Percentiles rank a stretch among this genome's conserved stretches.
Conservation (phyloP, 2,888 invertebrate species). For the Tubulanus polymorphus region DNA sequence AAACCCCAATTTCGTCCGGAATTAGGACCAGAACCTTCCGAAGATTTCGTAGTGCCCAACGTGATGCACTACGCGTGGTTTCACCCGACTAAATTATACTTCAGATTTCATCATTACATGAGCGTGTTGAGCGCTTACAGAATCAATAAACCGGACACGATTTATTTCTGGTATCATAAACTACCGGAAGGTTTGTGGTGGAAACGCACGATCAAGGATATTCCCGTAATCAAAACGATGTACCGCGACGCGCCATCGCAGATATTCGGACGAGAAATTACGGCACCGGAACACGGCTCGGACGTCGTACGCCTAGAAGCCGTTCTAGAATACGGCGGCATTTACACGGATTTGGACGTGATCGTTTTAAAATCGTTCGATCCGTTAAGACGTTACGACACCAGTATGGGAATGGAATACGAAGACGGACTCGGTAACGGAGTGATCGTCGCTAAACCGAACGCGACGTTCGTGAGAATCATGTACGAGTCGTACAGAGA, state of each 20-base stretch:
- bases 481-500: constrained; percentile 21
- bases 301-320: constrained; percentile 45
- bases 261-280: constrained; percentile 31
- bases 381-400: constrained; percentile 13
- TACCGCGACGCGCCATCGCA: constrained; percentile 25
- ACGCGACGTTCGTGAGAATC: constrained; percentile 20
- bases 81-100: constrained; percentile 5
- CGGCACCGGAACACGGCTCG: constrained; percentile 36
- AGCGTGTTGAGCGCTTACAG: constrained; percentile 39
- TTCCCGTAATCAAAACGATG: constrained; percentile 23
- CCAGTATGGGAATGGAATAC: constrained; percentile 16
- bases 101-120: constrained; percentile 39
- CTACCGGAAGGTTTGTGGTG: constrained; percentile 34
- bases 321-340: constrained; percentile 45
- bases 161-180: constrained; percentile 30
- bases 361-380: constrained; percentile 38
- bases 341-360: constrained; percentile 49
- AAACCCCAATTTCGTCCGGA: too few relatives aligned
- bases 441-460: constrained; percentile 20
- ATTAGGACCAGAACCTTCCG: too few relatives aligned
- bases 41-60: constrained; percentile 34
- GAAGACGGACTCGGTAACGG: constrained; percentile 21
- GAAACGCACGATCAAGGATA: constrained; percentile 26
- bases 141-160: constrained; percentile 33
- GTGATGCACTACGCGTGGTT: constrained; percentile 46